A percentile compares a stretch with the other conserved stretches of the same genome.
Conservation (phyloP, 2,888 invertebrate species). For the Acheta domesticus region DNA sequence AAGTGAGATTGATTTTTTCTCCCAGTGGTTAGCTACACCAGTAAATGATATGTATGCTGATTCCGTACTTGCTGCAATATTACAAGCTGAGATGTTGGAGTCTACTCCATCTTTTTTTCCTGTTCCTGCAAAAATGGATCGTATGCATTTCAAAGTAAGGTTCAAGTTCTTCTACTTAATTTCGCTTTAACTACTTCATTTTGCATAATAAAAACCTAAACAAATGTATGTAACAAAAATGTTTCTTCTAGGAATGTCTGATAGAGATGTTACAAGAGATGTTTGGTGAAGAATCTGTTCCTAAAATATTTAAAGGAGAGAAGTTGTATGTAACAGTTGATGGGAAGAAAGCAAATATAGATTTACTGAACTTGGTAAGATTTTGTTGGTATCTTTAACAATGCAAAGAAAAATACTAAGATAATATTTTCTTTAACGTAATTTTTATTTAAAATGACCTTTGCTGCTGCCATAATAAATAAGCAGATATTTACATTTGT, state of each 20-base stretch:
- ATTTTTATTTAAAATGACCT: background rate
- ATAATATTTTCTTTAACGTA: background rate
- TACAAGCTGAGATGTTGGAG: conserved; percentile 74
- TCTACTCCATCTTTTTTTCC: conserved; percentile 53
- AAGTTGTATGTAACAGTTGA: conserved; percentile 80
- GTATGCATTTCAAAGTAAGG: conserved; percentile 80
- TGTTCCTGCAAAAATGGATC: conserved; percentile 64
- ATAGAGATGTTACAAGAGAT: conserved; percentile 90
- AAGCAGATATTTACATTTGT: too few species aligned
- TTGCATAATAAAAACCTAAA: too few species aligned
- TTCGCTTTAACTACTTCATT: too few species aligned
- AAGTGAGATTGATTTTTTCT: conserved; percentile 34
- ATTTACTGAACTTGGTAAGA: conserved; percentile 72
- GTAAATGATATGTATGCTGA: conserved; percentile 98
- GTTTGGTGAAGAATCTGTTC: conserved; percentile 91
- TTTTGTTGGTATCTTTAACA: background rate
- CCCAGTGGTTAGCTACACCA: conserved; percentile 87
- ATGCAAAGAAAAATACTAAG: background rate
- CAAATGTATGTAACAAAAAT: background rate
- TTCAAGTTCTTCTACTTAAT: too few species aligned
- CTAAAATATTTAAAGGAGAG: conserved; percentile 90
- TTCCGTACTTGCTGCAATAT: conserved; percentile 81
- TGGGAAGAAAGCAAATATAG: conserved; percentile 79
- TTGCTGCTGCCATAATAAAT: too few species aligned
- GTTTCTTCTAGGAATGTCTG: conserved; percentile 65